Base-by-base conservation (phyloP, 1,140 invertebrate species). In the Diorhabda sublineata region DNA sequence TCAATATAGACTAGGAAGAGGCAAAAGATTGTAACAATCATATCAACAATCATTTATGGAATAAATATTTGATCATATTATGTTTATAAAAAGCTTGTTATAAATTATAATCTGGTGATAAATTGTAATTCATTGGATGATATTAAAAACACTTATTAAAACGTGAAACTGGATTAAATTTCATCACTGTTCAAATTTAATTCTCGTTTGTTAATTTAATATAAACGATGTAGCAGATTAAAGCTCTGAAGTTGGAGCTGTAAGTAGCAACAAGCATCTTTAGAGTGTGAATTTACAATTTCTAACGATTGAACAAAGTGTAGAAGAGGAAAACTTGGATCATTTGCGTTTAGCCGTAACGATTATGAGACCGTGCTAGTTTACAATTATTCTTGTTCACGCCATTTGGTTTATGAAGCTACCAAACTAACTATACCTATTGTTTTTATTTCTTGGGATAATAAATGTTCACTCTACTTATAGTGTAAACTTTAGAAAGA, bases 311-410 rank as follows among this genome's bases (percentile, higher is more conserved):
- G n/a, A 52, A 52, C 47, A 52, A 52, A 52, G 47, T 52, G 47
- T 52, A 8, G 47, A 52, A 52, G 47, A 52, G 47, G 47, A 52
- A 52, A 52, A 52, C 47, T 52, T 52, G 47, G 47, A n/a, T 52
- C 47, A 52, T 52, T 52, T 52, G 47, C 47, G 47, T 52, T 52
- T 52, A 52, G 47, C 47, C 47, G 47, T 52, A 52, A 52, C 47
- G 47, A 52, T 52, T 52, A 52, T 52, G 47, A 4, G 47, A n/a
- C 47, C 47, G 47, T 52, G 47, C 47, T 52, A 52, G 47, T 52
- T 52, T 52, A 52, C 47, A 52, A 52, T 52, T n/a, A 6, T 52
- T 52, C 47, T 52, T 52, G n/a, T 6, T 52, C n/a, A n/a, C 47
- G 47, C 47, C 47, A 52, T 52, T 52, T 52, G 47, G 47, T 52